Evolutionary conservation across 2,797 vertebrate genomes (phyloP).

Genomic region (Tangara arthus): DNA sequence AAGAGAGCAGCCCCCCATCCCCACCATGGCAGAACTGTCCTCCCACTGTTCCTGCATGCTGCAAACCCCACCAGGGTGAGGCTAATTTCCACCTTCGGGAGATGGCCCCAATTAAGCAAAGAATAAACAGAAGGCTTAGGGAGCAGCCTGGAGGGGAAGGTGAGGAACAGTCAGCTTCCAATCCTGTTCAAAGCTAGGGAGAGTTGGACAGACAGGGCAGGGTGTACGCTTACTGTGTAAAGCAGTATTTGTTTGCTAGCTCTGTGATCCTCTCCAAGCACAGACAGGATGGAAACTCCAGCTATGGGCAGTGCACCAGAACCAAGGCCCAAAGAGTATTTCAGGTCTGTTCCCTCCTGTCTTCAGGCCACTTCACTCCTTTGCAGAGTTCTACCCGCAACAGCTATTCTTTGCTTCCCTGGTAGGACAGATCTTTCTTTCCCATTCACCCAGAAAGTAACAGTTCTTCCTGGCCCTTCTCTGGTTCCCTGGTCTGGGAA

Average conservation of each 20-base stretch:
- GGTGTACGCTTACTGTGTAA: neutral
- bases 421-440: neutral
- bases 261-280: neutral
- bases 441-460: neutral
- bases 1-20: neutral
- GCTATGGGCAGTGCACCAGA: neutral
- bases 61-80: neutral
- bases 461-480: neutral
- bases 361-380: neutral
- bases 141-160: neutral
- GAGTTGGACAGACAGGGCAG: neutral
- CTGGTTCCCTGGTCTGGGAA: neutral
- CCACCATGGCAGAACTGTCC: neutral
- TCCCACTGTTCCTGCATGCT: neutral
- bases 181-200: neutral
- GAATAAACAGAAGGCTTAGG: neutral
- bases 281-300: neutral
- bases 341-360: neutral
- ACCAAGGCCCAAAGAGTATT: neutral
- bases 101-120: neutral
- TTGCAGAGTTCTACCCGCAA: neutral
- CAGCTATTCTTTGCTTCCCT: neutral
- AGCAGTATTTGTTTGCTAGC: neutral
- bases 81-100: neutral
- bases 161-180: neutral